Evolutionary conservation across 2,113 vertebrate genomes (phyloP), one percentile per base, ranked within the genome.

Genomic region (Pan paniscus): DNA sequence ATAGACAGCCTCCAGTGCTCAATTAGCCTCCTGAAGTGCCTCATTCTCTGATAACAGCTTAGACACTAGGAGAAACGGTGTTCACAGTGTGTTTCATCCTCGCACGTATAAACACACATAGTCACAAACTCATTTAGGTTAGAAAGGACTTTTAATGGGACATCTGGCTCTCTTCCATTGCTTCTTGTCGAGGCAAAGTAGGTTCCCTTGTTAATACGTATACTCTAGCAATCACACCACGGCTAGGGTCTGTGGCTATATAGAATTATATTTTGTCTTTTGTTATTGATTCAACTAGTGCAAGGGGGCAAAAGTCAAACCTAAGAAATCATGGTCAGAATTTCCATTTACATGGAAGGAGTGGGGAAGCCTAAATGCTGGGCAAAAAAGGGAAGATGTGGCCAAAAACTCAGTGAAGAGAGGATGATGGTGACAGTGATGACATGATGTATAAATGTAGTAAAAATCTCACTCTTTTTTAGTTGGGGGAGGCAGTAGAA

Each of bases 11-110:
- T 92, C 76, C n/a, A 68, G 67, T 55, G 88, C 70, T 90, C 86
- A 91, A 46, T 84, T 93, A 93, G 86, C 89, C 72, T 94, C 96
- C 81, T 35, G 78, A 96, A 86, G 93, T 3, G 80, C 30, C 70
- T 70, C 38, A 32, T 92, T 96, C 93, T 91, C 96, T 16, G 72
- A 76, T 80, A 81, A 88, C 89, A 90, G 89, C 86, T 95, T 84
- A 75, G 20, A 50, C 46, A 11, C 35, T 0, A 4, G 48, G 32
- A 80, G 75, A 32, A 90, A 64, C 2, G 4, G 76, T 11, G 72
- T 20, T 85, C 73, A 32, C 91, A 89, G 85, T 78, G 14, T 93
- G 93, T 90, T 94, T 94, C 70, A 93, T 81, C 48, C 75, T 87
- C 68, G 6, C 76, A 86, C 13, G 0, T 70, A 89, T 50, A 83